Percentiles rank a stretch among this genome's conserved stretches.
phyloP scores from a whole-genome alignment of 2,113 vertebrate genomes.

The Solenodon paradoxus region DNA sequence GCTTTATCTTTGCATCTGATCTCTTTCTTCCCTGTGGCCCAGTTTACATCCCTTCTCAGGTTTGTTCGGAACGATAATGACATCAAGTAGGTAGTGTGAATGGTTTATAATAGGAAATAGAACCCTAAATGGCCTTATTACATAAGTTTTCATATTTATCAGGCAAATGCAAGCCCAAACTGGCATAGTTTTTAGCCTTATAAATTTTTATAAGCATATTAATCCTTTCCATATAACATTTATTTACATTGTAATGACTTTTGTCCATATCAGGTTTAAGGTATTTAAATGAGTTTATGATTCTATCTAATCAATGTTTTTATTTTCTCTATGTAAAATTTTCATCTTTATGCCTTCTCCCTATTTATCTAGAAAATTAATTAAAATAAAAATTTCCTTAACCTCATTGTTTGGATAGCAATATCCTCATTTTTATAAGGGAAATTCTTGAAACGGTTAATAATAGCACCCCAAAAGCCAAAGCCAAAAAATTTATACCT shows the following conservation, averaged over 20 bases:
- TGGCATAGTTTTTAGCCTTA: neutral
- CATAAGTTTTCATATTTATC: neutral
- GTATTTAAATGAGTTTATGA: neutral
- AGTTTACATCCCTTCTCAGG: neutral
- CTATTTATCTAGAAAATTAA: neutral
- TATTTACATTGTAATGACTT: constrained; percentile 8
- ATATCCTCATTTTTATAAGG: neutral
- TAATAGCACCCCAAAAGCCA: neutral
- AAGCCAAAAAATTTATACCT: neutral
- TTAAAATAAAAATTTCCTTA: neutral
- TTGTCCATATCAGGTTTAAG: neutral
- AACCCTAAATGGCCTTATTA: neutral
- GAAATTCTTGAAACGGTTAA: neutral
- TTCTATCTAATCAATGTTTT: neutral
- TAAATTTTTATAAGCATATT: neutral
- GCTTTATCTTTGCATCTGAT: constrained; percentile 15
- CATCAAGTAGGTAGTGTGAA: neutral
- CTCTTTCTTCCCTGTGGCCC: neutral
- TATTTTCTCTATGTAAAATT: neutral
- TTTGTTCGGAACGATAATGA: neutral
- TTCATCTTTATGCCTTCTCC: neutral
- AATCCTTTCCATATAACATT: neutral
- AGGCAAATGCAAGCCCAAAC: neutral
- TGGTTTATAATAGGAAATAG: neutral
- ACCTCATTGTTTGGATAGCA: neutral